phyloP scores from a whole-genome alignment of 1,140 invertebrate species.

The Apis florea region DNA sequence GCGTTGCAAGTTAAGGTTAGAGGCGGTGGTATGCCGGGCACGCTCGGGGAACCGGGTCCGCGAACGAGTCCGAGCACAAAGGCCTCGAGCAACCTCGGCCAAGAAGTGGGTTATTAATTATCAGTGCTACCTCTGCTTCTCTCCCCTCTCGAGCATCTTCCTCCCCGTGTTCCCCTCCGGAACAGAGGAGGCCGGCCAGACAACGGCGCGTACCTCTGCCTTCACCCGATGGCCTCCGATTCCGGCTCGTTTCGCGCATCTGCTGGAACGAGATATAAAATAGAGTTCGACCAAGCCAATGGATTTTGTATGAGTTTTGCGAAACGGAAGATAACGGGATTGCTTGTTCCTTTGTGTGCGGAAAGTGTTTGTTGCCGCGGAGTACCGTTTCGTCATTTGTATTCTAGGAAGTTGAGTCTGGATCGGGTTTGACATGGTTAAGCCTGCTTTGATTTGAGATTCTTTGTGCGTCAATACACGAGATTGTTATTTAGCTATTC shows the following conservation, averaged over 20 bases:
- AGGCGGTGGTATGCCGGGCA: slow-evolving; percentile 50
- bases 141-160: background rate
- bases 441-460: background rate
- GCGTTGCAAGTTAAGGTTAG: slow-evolving; percentile 47
- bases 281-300: background rate
- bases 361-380: background rate
- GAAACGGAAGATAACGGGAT: background rate
- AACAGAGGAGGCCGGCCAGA: slow-evolving; percentile 7
- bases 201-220: slow-evolving; percentile 8
- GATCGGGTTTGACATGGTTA: background rate
- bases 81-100: slow-evolving; percentile 56
- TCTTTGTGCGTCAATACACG: background rate
- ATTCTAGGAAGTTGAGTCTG: background rate
- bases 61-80: slow-evolving; percentile 58
- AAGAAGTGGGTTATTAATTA: slow-evolving; percentile 71
- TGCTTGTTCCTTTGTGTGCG: background rate
- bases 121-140: slow-evolving; percentile 60
- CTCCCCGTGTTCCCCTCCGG: background rate
- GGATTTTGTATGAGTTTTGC: background rate
- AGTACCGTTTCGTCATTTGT: background rate
- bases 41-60: slow-evolving; percentile 41
- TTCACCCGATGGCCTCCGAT: slow-evolving; percentile 26
- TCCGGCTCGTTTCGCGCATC: background rate
- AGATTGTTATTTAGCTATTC: background rate
- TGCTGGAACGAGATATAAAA: background rate